phyloP scores from a whole-genome alignment of 2,113 vertebrate species.

The Suncus etruscus region DNA sequence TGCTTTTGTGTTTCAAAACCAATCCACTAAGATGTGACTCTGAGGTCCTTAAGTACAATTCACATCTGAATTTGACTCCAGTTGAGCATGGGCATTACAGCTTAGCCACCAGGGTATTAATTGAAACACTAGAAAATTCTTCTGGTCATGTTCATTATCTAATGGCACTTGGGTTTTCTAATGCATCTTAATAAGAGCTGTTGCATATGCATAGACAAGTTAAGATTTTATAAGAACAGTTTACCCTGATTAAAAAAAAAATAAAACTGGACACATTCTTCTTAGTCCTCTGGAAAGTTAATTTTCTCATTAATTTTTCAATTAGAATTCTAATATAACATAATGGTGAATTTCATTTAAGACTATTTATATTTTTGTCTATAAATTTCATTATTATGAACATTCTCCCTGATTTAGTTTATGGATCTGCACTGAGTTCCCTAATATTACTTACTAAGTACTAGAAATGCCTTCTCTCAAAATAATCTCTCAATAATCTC shows the following conservation, averaged over 20 bases:
- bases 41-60: conserved; percentile 55
- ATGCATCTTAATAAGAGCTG: conserved; percentile 67
- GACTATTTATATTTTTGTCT: conserved; percentile 11
- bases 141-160: conserved; percentile 75
- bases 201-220: conserved; percentile 71
- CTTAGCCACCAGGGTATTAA: conserved; percentile 63
- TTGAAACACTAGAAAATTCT: conserved; percentile 48
- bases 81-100: neutral
- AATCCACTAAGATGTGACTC: conserved; percentile 69
- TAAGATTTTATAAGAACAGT: conserved; percentile 66
- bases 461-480: neutral
- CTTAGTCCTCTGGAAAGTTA: neutral
- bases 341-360: conserved; percentile 15
- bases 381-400: conserved; percentile 59
- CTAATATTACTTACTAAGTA: neutral
- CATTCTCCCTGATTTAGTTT: conserved; percentile 29
- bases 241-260: conserved; percentile 66
- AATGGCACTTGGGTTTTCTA: conserved; percentile 72
- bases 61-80: conserved; percentile 66
- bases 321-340: conserved; percentile 44
- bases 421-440: neutral
- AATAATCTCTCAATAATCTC: conserved; percentile 3
- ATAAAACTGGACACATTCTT: neutral
- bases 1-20: conserved; percentile 65
- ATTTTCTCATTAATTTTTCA: conserved; percentile 35